Percentiles rank a stretch among this genome's conserved stretches.
Evolutionary conservation across 2,797 vertebrate species (phyloP).

Genomic region (Labeo calbasu): DNA sequence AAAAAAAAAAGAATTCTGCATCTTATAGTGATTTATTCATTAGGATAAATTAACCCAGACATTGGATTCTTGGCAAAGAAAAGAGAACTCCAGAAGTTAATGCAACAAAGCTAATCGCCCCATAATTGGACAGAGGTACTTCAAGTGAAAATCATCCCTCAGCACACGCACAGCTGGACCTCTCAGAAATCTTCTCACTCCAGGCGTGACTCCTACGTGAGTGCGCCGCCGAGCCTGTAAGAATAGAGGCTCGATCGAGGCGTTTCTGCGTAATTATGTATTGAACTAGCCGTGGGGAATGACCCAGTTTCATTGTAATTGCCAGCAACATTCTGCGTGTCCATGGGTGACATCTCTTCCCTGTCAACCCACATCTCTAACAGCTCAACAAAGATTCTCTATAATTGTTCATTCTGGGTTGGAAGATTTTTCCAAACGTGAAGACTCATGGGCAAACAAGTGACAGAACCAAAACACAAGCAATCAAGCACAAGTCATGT

Average conservation of each 20-base stretch:
- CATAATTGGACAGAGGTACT: constrained; percentile 48
- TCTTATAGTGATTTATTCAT: constrained; percentile 34
- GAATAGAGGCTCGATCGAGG: constrained; percentile 60
- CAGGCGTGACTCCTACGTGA: constrained; percentile 51
- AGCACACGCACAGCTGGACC: constrained; percentile 55
- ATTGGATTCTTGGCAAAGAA: constrained; percentile 51
- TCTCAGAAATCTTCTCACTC: constrained; percentile 53
- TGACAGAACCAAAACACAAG: constrained; percentile 30
- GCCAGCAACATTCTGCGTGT: constrained; percentile 59
- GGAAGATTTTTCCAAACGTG: constrained; percentile 8
- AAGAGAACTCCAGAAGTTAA: constrained; percentile 42
- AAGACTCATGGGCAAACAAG: constrained; percentile 23
- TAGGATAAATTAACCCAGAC: constrained; percentile 4
- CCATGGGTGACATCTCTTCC: constrained; percentile 52
- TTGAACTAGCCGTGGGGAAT: constrained; percentile 72
- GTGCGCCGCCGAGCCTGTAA: constrained; percentile 53
- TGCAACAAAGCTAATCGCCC: constrained; percentile 32
- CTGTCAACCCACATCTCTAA: constrained; percentile 62
- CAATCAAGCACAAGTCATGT: constrained; percentile 21
- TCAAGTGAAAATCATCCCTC: constrained; percentile 24
- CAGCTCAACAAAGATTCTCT: constrained; percentile 51
- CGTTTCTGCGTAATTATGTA: constrained; percentile 70
- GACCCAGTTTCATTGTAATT: constrained; percentile 75
- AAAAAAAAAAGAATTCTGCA: background rate
- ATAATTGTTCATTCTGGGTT: constrained; percentile 8